Evolutionary conservation across 1,140 invertebrate species (phyloP).

Genomic region (Hydropsyche tenuis): DNA sequence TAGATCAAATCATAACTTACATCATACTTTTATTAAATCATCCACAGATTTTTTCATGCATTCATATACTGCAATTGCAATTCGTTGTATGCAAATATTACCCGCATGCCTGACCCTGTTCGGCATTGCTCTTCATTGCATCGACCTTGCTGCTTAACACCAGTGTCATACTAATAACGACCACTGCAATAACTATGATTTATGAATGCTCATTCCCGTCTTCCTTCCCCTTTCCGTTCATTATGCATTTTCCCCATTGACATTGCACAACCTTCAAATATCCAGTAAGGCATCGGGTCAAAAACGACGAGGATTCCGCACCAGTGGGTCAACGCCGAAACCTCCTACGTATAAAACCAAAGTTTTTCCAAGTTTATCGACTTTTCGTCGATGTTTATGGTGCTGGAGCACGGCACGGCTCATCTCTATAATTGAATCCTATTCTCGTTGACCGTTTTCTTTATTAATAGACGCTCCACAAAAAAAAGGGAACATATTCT

Average conservation of each 20-base stretch:
- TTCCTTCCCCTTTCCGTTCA: not conserved
- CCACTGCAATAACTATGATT: slow-evolving; percentile 12
- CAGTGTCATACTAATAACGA: slow-evolving; percentile 37
- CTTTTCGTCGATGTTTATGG: slow-evolving; percentile 8
- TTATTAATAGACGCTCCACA: slow-evolving; percentile 1
- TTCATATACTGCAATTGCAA: not conserved
- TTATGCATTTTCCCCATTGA: not conserved
- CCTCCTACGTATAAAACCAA: not conserved
- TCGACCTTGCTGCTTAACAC: slow-evolving; percentile 31
- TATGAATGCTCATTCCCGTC: slow-evolving; percentile 21
- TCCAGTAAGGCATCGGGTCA: no score
- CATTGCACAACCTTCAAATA: no score
- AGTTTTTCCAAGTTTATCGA: slow-evolving; percentile 15
- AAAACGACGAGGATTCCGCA: not conserved
- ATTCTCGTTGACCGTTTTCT: not conserved
- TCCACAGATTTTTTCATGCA: no score
- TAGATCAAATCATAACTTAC: no score
- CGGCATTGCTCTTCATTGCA: slow-evolving; percentile 36
- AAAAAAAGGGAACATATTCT: not conserved
- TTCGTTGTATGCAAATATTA: slow-evolving; percentile 1
- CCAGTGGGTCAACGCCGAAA: not conserved
- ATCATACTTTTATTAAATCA: no score
- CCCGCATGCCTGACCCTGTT: not conserved
- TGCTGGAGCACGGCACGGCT: slow-evolving; percentile 9
- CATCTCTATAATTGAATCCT: slow-evolving; percentile 27